phyloP scores from a whole-genome alignment of 2,888 invertebrate genomes.

The Neria commutata region DNA sequence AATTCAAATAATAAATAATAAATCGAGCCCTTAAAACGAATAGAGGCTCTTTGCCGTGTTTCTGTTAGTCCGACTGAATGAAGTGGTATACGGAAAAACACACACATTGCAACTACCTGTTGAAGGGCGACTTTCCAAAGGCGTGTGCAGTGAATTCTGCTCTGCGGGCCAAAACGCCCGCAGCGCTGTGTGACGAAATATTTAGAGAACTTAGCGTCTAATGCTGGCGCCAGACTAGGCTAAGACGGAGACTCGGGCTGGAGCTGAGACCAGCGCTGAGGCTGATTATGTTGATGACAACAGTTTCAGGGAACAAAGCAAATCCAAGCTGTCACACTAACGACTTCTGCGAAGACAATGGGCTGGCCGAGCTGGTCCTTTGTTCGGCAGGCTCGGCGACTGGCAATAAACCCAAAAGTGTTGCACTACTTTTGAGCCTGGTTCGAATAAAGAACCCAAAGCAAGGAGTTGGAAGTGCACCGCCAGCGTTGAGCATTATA shows the following conservation, averaged over 20 bases:
- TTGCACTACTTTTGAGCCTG: slow-evolving; percentile 45
- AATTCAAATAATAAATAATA: not conserved
- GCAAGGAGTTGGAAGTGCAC: slow-evolving; percentile 8
- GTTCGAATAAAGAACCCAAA: slow-evolving; percentile 38
- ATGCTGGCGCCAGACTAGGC: slow-evolving; percentile 62
- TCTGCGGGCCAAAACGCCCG: slow-evolving; percentile 48
- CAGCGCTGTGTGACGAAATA: slow-evolving; percentile 57
- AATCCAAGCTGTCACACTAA: slow-evolving; percentile 60
- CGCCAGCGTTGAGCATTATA: too few relatives aligned
- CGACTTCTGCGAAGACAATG: slow-evolving; percentile 59
- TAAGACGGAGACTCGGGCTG: slow-evolving; percentile 36
- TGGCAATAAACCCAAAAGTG: slow-evolving; percentile 48
- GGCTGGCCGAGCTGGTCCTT: slow-evolving; percentile 11
- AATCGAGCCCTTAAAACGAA: not conserved
- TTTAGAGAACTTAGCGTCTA: slow-evolving; percentile 55
- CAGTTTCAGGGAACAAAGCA: slow-evolving; percentile 36
- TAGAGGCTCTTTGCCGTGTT: too few relatives aligned
- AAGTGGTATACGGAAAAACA: not conserved
- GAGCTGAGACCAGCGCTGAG: slow-evolving; percentile 16
- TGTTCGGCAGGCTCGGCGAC: not conserved
- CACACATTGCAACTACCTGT: not conserved
- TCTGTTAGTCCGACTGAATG: not conserved
- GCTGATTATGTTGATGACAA: slow-evolving; percentile 6
- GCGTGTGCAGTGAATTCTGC: not conserved
- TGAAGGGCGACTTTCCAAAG: not conserved